These are phyloP conservation scores for Lagenorhynchus albirostris DNA, from an alignment of 2,113 vertebrate species.

Conservation along the genomic window DNA sequence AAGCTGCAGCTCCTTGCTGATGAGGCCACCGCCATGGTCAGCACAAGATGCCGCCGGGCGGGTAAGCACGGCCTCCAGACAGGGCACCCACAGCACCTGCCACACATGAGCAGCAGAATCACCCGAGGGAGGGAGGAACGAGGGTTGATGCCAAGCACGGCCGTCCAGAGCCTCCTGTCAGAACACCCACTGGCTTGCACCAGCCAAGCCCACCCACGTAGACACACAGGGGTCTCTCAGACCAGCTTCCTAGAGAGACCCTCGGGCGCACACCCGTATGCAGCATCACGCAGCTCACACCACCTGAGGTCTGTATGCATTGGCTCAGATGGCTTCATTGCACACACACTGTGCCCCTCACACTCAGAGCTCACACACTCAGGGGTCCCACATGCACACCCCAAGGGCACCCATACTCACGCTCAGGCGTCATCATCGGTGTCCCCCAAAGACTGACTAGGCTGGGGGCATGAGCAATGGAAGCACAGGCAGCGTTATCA, in stretches of 20 bases:
- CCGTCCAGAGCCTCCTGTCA: not conserved
- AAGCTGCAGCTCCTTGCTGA: not conserved
- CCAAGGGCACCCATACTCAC: not conserved
- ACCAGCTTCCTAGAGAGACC: not conserved
- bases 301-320: not conserved
- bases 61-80: not conserved
- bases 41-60: not conserved
- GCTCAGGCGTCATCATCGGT: not conserved
- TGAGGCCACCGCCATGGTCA: fast-evolving
- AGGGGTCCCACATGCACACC: not conserved
- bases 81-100: not conserved
- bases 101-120: not conserved
- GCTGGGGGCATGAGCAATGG: fast-evolving
- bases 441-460: not conserved
- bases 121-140: not conserved
- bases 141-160: not conserved
- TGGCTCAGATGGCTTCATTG: not conserved
- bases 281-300: not conserved
- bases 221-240: not conserved
- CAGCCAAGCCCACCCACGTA: not conserved
- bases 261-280: fast-evolving
- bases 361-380: not conserved
- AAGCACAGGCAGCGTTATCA: not conserved
- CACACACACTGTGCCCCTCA: not conserved
- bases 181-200: not conserved